Conservation (phyloP, 2,113 vertebrate genomes). For the Morone chrysops region DNA sequence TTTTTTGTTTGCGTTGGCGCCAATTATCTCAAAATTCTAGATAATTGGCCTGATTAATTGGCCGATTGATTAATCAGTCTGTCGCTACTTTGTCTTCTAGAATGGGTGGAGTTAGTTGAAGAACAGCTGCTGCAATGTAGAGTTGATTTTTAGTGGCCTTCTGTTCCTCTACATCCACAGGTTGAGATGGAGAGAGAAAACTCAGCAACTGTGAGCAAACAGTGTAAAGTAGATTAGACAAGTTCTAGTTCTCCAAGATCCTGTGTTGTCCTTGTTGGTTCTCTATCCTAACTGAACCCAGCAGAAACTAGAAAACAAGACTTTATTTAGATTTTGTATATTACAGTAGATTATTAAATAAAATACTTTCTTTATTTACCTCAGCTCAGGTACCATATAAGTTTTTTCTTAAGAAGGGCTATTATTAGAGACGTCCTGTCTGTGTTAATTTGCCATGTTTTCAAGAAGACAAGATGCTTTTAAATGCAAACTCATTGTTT, state of each 20-base stretch:
- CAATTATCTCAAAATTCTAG: too few species aligned
- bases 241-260: background rate
- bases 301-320: too few species aligned
- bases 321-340: too few species aligned
- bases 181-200: constrained; percentile 8
- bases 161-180: constrained; percentile 22
- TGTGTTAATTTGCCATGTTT: background rate
- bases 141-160: constrained; percentile 28
- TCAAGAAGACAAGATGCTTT: background rate
- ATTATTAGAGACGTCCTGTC: background rate
- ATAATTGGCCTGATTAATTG: too few species aligned
- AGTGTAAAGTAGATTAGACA: background rate
- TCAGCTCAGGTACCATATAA: background rate
- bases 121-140: constrained; percentile 23
- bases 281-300: too few species aligned
- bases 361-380: background rate
- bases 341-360: background rate
- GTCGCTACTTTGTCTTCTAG: background rate
- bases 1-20: too few species aligned
- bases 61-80: too few species aligned
- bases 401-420: too few species aligned
- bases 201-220: constrained; percentile 14
- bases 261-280: too few species aligned
- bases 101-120: constrained; percentile 25
- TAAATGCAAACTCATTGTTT: background rate